These are phyloP conservation scores for Euwallacea fornicatus DNA, from an alignment of 1,140 invertebrate species.

Conservation along the genomic window DNA sequence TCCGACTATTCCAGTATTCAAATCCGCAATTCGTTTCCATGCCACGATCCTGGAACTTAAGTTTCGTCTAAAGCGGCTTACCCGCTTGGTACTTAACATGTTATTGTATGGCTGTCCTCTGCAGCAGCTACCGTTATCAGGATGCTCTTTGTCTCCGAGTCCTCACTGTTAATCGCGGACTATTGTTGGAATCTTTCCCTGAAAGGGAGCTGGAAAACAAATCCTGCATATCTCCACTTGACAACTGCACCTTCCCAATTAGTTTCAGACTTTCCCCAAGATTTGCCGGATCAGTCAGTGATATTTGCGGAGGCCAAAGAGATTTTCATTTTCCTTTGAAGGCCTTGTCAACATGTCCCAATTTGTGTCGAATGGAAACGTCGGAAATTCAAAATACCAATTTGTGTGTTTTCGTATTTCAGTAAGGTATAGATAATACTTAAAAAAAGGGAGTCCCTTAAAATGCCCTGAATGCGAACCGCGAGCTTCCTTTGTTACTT, in stretches of 20 bases:
- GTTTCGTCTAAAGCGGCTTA: slow-evolving; percentile 42
- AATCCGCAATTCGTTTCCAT: slow-evolving; percentile 8
- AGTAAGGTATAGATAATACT: background rate
- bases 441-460: slow-evolving; percentile 13
- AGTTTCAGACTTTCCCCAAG: background rate
- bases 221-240: slow-evolving; percentile 30
- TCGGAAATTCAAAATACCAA: background rate
- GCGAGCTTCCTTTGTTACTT: slow-evolving; percentile 32
- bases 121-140: slow-evolving; percentile 40
- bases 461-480: slow-evolving; percentile 11
- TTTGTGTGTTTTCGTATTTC: background rate
- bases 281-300: too few relatives aligned
- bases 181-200: slow-evolving; percentile 41
- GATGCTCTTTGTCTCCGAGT: slow-evolving; percentile 43
- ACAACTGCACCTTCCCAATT: slow-evolving; percentile 29
- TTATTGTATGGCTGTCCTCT: slow-evolving; percentile 44
- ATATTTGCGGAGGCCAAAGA: too few relatives aligned
- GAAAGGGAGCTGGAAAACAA: slow-evolving; percentile 19
- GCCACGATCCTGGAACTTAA: slow-evolving; percentile 22
- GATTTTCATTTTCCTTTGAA: too few relatives aligned
- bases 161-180: slow-evolving; percentile 43
- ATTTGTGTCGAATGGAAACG: too few relatives aligned
- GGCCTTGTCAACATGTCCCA: too few relatives aligned
- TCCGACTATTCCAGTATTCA: slow-evolving; percentile 6
- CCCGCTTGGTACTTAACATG: slow-evolving; percentile 42